Conservation (phyloP, 2,888 invertebrate genomes). For the Zelleria hepariella region DNA sequence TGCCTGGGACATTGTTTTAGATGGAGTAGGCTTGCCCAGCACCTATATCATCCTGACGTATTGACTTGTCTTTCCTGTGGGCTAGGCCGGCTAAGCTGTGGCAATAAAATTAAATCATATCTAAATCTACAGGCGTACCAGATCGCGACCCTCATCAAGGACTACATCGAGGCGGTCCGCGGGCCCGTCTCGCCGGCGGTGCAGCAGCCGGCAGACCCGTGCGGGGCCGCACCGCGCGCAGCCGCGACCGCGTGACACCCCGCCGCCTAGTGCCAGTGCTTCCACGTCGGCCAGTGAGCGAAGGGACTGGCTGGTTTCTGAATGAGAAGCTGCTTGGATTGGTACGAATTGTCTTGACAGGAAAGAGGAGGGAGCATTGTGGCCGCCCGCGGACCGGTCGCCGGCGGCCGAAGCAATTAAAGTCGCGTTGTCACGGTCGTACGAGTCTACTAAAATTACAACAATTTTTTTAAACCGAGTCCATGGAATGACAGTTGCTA, state of each 20-base stretch:
- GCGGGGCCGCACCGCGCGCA: conserved; percentile 13
- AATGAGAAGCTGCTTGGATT: neutral
- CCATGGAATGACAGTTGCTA: too few species aligned
- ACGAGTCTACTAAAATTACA: too few species aligned
- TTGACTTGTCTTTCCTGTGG: too few species aligned
- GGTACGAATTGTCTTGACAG: neutral
- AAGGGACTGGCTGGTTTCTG: neutral
- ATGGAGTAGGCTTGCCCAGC: too few species aligned
- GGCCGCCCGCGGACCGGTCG: neutral
- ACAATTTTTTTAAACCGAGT: too few species aligned
- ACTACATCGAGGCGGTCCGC: conserved; percentile 77
- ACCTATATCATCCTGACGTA: too few species aligned
- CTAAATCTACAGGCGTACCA: conserved; percentile 81
- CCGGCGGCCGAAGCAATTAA: too few species aligned
- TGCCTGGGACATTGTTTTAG: too few species aligned
- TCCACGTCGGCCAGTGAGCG: conserved; percentile 59
- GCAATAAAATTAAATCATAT: too few species aligned
- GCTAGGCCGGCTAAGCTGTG: too few species aligned
- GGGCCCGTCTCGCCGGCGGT: conserved; percentile 63
- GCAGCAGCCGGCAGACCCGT: conserved; percentile 22
- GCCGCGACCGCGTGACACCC: conserved; percentile 50
- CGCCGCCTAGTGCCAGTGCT: conserved; percentile 69
- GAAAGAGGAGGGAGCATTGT: too few species aligned
- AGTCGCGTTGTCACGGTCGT: too few species aligned
- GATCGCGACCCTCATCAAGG: conserved; percentile 92